Base-by-base conservation (phyloP, 2,888 invertebrate species). In the Eristalinus aeneus region DNA sequence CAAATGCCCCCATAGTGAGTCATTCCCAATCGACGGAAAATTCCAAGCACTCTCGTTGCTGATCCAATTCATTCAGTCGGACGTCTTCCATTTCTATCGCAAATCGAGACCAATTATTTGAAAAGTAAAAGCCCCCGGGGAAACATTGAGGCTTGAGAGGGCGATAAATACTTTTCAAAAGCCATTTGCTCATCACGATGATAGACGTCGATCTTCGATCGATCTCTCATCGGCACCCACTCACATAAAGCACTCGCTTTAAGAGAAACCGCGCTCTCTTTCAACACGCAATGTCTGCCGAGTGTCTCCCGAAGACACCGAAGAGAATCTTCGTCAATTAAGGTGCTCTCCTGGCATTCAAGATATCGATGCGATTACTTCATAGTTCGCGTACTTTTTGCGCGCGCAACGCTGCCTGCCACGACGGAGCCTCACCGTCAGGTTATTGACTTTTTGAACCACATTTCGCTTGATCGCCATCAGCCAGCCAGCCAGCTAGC, bases 401-500 rank as follows among this genome's bases (percentile, higher is more conserved):
- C 77, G 82, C 82, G 82, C 77, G 73, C 73, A 69, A 86, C 65
- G 27, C 58, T 4, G 10, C 36, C 46, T 20, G 31, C 27, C 27
- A 34, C 12, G 20, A 34, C 11, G 39, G 16, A 34, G 56, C 20
- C 12, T 68, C 64, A 53, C 5, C 27, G 34, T 63, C 63, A 87
- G 87, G 87, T 87, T 83, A 87, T 87, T 87, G 87, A 87, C 87
- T 87, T 87, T 87, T 87, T 87, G 87, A 87, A 87, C 87, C 87
- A 87, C 83, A 87, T 87, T 87, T 87, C 79, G 82, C 77, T 23
- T 67, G 86, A 86, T 86, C 86, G 78, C 63, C 77, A 46, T 46
- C 39, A 46, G 39, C 39, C 39, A 46, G 39, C n/a, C 39, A 39
- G 39, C 39, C n/a, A 39, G 39, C 39, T 71, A 80, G 39, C 6